Evolutionary conservation across 2,797 vertebrate species (phyloP).

Genomic region (Novumbra hubbsi): DNA sequence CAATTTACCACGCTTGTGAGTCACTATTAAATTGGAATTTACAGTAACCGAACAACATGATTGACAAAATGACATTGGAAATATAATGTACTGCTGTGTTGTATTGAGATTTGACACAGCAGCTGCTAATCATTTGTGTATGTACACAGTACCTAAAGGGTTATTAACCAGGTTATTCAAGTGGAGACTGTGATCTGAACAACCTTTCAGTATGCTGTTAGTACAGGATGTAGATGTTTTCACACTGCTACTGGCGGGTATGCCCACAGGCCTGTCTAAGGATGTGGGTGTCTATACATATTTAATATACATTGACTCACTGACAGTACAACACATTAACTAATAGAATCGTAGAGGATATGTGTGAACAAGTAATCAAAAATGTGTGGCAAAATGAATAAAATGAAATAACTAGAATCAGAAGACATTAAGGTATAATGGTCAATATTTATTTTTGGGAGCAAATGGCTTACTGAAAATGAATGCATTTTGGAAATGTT

Average conservation of each 20-base stretch:
- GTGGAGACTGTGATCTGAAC: slow-evolving; percentile 43
- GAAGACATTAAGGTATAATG: background rate
- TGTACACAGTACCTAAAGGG: slow-evolving; percentile 41
- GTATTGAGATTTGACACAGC: slow-evolving; percentile 46
- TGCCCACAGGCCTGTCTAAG: slow-evolving; percentile 14
- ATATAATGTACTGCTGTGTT: slow-evolving; percentile 40
- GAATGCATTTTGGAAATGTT: too few species aligned
- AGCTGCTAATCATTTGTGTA: slow-evolving; percentile 11
- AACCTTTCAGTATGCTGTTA: slow-evolving; percentile 24
- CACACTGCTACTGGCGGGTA: background rate
- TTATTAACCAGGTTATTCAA: slow-evolving; percentile 64
- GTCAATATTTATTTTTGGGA: slow-evolving; percentile 20
- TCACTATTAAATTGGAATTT: slow-evolving; percentile 61
- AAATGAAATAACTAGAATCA: slow-evolving; percentile 18
- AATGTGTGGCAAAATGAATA: slow-evolving; percentile 28
- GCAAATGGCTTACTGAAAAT: background rate
- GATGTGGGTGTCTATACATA: background rate
- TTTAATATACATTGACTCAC: slow-evolving; percentile 24
- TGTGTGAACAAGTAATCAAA: slow-evolving; percentile 47
- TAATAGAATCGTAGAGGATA: slow-evolving; percentile 23
- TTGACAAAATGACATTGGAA: slow-evolving; percentile 41
- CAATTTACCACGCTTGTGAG: slow-evolving; percentile 63
- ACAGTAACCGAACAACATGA: slow-evolving; percentile 48
- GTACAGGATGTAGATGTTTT: slow-evolving; percentile 20
- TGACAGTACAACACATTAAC: slow-evolving; percentile 27